These are phyloP conservation scores for Parapsyche elsis DNA, from an alignment of 1,140 invertebrate genomes.

Conservation along the genomic window DNA sequence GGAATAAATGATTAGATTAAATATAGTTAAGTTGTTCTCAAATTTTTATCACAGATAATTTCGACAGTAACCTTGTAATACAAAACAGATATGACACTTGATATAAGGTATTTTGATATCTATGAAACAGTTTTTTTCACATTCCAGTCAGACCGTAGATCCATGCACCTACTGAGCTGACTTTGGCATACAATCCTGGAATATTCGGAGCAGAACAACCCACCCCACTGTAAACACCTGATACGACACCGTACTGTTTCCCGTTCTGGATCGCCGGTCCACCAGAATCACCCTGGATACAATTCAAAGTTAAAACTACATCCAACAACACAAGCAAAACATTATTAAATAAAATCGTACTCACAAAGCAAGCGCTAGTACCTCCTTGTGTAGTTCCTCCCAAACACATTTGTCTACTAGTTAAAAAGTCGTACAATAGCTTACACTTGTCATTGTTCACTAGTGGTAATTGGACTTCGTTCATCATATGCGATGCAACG, in stretches of 20 bases:
- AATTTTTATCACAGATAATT: background rate
- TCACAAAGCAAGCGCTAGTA: constrained; percentile 44
- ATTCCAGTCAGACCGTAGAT: constrained; percentile 8
- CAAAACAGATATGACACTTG: background rate
- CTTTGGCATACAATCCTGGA: constrained; percentile 50
- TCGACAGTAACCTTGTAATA: background rate
- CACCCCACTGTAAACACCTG: constrained; percentile 46
- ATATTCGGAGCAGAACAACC: constrained; percentile 48
- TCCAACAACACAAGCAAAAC: background rate
- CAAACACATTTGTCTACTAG: constrained; percentile 48
- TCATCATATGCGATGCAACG: constrained; percentile 11
- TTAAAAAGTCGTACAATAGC: constrained; percentile 41
- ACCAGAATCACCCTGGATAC: constrained; percentile 54
- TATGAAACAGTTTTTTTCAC: too few relatives aligned
- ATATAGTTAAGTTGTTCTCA: background rate
- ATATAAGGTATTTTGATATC: too few relatives aligned
- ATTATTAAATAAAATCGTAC: background rate
- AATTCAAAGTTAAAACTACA: background rate
- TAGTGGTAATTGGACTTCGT: constrained; percentile 49
- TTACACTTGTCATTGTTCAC: constrained; percentile 33
- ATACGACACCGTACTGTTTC: constrained; percentile 47
- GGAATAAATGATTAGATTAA: background rate
- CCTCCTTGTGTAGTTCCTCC: constrained; percentile 47
- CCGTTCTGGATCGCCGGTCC: constrained; percentile 47
- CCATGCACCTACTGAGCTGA: constrained; percentile 40